phyloP scores from a whole-genome alignment of 2,113 vertebrate genomes.

The Merops nubicus region DNA sequence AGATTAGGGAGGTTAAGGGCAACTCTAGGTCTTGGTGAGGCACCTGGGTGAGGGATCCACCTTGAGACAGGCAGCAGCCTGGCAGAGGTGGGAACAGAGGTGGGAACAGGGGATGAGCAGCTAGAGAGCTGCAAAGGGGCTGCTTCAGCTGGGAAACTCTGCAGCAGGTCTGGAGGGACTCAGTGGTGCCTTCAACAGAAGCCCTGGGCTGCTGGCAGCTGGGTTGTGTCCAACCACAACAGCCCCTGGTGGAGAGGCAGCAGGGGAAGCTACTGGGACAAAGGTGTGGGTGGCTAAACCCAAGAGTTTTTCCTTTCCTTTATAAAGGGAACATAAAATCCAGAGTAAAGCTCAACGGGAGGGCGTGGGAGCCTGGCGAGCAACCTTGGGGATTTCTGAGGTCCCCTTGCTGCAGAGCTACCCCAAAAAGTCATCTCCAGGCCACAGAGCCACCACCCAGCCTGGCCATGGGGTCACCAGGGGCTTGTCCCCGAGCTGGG shows the following conservation, averaged over 20 bases:
- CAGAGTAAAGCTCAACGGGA: background rate
- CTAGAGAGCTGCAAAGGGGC: background rate
- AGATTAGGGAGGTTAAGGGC: background rate
- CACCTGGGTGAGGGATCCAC: background rate
- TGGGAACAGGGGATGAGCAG: background rate
- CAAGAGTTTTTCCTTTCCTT: background rate
- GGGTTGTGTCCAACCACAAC: background rate
- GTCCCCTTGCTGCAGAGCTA: background rate
- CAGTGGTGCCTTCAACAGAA: background rate
- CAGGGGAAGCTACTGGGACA: background rate
- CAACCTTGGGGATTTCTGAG: background rate
- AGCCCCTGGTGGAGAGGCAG: background rate
- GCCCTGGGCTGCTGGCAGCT: background rate
- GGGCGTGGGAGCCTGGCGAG: background rate
- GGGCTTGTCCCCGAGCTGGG: background rate
- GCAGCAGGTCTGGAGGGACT: background rate
- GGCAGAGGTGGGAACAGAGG: fast-evolving
- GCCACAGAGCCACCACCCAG: background rate
- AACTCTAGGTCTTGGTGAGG: background rate
- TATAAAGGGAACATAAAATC: background rate
- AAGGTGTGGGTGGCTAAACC: background rate
- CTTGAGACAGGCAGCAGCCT: background rate
- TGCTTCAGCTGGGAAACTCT: background rate
- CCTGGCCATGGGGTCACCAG: background rate
- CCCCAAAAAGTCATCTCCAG: background rate